Percentiles rank a stretch among this genome's conserved stretches.
These are phyloP conservation scores for Scotopteryx bipunctaria DNA, from an alignment of 2,888 invertebrate species.

Conservation along the genomic window DNA sequence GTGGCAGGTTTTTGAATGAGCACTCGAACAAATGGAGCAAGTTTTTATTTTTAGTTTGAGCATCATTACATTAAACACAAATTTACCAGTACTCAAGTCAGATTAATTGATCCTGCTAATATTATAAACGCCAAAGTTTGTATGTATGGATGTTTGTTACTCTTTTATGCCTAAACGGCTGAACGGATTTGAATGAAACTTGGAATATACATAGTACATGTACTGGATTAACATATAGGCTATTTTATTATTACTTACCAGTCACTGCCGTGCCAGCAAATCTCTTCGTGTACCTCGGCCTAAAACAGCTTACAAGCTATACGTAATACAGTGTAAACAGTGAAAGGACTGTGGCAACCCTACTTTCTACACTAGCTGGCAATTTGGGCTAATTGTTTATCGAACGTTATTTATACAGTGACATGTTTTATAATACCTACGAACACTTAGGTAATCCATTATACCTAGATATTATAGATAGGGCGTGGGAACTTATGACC, in stretches of 20 bases:
- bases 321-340: conserved; percentile 7
- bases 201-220: too few species aligned
- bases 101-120: too few species aligned
- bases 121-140: too few species aligned
- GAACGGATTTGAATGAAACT: too few species aligned
- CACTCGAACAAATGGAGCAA: not conserved
- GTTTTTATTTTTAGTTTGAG: not conserved
- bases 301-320: conserved; percentile 36
- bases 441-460: not conserved
- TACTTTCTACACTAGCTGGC: conserved; percentile 33
- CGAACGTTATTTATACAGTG: conserved; percentile 11
- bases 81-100: too few species aligned
- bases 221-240: too few species aligned
- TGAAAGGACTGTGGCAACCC: conserved; percentile 33
- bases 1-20: not conserved
- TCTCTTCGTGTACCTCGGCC: conserved; percentile 9
- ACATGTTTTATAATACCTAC: conserved; percentile 13
- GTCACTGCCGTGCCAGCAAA: not conserved
- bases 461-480: too few species aligned
- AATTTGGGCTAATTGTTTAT: conserved; percentile 29
- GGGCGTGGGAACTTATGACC: too few species aligned
- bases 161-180: too few species aligned
- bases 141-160: too few species aligned
- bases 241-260: not conserved
- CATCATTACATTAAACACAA: too few species aligned